Evolutionary conservation across 1,140 invertebrate species (phyloP).

Genomic region (Ips nitidus): DNA sequence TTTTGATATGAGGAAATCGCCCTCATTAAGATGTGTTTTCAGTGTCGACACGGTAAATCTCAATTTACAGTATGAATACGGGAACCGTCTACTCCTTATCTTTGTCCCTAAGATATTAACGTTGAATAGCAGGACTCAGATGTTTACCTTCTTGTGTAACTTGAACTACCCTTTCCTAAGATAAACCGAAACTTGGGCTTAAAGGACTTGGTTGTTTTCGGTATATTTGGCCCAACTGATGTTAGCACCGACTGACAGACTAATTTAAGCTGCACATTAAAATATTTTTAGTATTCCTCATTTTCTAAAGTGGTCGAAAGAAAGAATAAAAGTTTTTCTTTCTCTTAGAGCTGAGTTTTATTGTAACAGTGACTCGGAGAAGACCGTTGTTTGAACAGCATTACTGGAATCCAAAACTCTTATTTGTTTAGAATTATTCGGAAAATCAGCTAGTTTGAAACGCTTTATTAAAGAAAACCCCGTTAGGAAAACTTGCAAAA

Average conservation of each 20-base stretch:
- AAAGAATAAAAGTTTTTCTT: constrained; percentile 11
- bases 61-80: constrained; percentile 4
- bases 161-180: constrained; percentile 10
- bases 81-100: constrained; percentile 11
- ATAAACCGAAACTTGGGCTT: constrained; percentile 11
- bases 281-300: background rate
- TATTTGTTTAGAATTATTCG: constrained; percentile 26
- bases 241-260: background rate
- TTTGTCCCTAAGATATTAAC: constrained; percentile 10
- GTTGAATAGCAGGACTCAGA: constrained; percentile 3
- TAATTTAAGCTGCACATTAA: background rate
- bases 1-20: constrained; percentile 1
- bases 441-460: constrained; percentile 22
- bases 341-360: background rate
- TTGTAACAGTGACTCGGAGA: constrained; percentile 1
- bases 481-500: constrained; percentile 14
- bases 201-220: constrained; percentile 4
- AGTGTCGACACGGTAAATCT: background rate
- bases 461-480: background rate
- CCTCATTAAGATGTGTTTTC: background rate
- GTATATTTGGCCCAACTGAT: background rate
- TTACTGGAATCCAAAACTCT: constrained; percentile 19
- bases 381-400: constrained; percentile 20
- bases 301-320: constrained; percentile 1
- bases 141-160: constrained; percentile 15